These are phyloP conservation scores for Furcifer pardalis DNA, from an alignment of 2,797 vertebrate species.

Conservation along the genomic window DNA sequence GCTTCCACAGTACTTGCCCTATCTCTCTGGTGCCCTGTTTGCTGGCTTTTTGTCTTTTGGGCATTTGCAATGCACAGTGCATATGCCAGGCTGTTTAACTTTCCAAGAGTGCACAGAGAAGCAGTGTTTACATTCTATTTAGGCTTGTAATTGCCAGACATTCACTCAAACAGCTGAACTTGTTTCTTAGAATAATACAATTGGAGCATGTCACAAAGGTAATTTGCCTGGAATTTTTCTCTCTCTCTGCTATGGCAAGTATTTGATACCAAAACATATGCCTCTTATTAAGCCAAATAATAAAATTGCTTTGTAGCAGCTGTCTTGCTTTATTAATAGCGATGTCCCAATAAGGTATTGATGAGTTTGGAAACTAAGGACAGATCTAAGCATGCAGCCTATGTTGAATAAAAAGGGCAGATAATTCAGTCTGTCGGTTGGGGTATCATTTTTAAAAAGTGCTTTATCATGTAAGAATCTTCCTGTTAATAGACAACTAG, in stretches of 20 bases:
- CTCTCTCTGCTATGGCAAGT: not conserved
- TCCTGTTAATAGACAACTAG: not conserved
- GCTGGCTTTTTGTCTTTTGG: not conserved
- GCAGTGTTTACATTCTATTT: slow-evolving; percentile 9
- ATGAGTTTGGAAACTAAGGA: not conserved
- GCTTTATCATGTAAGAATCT: not conserved
- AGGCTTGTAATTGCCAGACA: slow-evolving; percentile 2
- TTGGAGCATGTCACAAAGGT: slow-evolving; percentile 5
- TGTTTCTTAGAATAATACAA: not conserved
- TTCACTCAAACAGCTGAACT: not conserved
- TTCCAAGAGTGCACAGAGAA: not conserved
- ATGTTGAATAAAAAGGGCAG: too few species aligned
- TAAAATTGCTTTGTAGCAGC: not conserved
- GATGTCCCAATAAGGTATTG: not conserved
- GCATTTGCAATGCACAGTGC: not conserved
- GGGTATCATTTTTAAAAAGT: not conserved
- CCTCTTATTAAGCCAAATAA: not conserved
- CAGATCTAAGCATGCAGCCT: not conserved
- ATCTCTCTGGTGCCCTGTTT: not conserved
- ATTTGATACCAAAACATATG: not conserved
- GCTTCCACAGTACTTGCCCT: not conserved
- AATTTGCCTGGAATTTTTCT: not conserved
- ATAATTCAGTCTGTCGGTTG: not conserved
- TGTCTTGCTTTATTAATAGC: not conserved
- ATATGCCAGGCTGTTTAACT: not conserved